Base-by-base conservation (phyloP, 2,797 vertebrate species). In the Erethizon dorsatum region DNA sequence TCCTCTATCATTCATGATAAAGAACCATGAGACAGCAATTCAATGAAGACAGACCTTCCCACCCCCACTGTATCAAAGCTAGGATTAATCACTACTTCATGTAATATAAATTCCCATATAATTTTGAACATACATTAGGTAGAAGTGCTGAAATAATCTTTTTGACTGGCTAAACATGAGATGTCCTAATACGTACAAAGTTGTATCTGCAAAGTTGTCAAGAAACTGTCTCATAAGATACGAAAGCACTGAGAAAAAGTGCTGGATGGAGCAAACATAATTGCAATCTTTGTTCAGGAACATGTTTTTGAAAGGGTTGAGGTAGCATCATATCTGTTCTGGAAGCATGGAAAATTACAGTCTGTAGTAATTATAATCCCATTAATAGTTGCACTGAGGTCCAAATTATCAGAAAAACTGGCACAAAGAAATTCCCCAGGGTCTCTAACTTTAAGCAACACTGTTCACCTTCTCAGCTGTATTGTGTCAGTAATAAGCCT, bases 291-390 rank as follows among this genome's bases (percentile, higher is more conserved):
- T 71, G 18, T 75, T 89, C 26, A 63, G 26, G 50, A 89, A 91
- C 0, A 1, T n/a, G 15, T 89, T 67, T 79, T 67, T 26, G 69
- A 84, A 80, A 63, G 56, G n/a, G 14, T 93, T 59, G 83, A 65
- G 33, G 79, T 73, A 52, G 57, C 54, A 83, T 83, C 56, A 20
- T 20, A 14, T 28, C 22, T 91, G 0, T 67, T 47, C 90, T 89
- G 45, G 88, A 91, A 93, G 77, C 69, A 20, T 79, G 80, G 50
- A 83, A 69, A 86, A 83, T 56, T 79, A 45, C 28, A 37, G 59
- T 47, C 33, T 69, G 59, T 65, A 24, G 41, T 57, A 88, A 73
- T 41, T 88, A 85, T 57, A 94, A 91, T 83, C 90, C 22, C 33
- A 77, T 65, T 88, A 56, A 33, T 52, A 82, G 28, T 15, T 52